Conservation (phyloP, 1,140 invertebrate species). For the Rhyacophila brunnea region DNA sequence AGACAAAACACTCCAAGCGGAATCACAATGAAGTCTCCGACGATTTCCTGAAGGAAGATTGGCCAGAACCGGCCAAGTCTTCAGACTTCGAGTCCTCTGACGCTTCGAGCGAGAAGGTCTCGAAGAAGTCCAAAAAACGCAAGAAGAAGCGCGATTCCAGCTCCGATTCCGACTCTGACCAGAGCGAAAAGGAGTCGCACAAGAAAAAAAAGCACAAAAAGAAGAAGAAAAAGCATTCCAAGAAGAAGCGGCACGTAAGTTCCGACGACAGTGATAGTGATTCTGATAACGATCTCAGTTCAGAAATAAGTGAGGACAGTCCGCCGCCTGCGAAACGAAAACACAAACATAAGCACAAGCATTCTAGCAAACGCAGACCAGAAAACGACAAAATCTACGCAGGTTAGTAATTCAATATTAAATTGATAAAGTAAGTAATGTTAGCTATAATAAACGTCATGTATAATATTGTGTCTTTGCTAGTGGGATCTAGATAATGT, state of each 20-base stretch:
- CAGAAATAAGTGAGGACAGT: slow-evolving; percentile 44
- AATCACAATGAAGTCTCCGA: slow-evolving; percentile 2
- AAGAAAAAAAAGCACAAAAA: slow-evolving; percentile 54
- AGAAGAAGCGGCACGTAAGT: slow-evolving; percentile 46
- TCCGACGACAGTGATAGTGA: slow-evolving; percentile 33
- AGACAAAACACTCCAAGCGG: slow-evolving; percentile 13
- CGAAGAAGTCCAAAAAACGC: slow-evolving; percentile 45
- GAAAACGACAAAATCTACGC: slow-evolving; percentile 34
- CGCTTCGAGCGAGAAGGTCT: slow-evolving; percentile 37
- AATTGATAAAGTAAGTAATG: no score
- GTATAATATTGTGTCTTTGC: no score
- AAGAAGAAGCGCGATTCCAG: slow-evolving; percentile 45
- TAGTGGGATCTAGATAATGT: no score
- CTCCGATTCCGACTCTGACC: slow-evolving; percentile 45
- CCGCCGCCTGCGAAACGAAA: slow-evolving; percentile 46
- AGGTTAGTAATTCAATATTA: slow-evolving; percentile 35
- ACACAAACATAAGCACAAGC: slow-evolving; percentile 42
- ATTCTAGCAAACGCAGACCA: slow-evolving; percentile 39
- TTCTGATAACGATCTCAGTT: slow-evolving; percentile 38
- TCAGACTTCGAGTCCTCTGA: slow-evolving; percentile 6
- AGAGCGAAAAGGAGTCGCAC: slow-evolving; percentile 43
- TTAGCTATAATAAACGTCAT: no score
- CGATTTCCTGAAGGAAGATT: slow-evolving; percentile 3
- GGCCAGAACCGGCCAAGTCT: not conserved
- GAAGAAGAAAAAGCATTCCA: slow-evolving; percentile 52